Evolutionary conservation across 2,113 vertebrate species (phyloP), one percentile per base, ranked within the genome.

Genomic region (Sphyrna mokarran): DNA sequence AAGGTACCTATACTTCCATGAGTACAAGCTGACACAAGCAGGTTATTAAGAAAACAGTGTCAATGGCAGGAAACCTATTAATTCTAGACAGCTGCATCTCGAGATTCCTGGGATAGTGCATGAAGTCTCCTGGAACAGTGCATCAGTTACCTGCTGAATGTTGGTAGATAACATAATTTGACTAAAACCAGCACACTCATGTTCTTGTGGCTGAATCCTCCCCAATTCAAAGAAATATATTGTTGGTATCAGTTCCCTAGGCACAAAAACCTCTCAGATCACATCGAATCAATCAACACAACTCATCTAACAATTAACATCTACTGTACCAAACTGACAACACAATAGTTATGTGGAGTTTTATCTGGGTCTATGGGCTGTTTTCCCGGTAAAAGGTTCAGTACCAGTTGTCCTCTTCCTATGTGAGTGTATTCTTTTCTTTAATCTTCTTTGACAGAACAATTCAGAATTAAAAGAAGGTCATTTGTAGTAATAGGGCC

Each of bases 101-200:
- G 11, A 33, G 86, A 89, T 89, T 58, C 43, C 86, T 33, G 10
- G 48, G 29, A 89, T 26, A 16, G 48, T 4, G 48, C 29, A 89
- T 58, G 54, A 89, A 89, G 29, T 22, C 10, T 89, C 23, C 48
- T 43, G n/a, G 63, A 94, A 29, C 61, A 94, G n/a, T 69, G 66
- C 91, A 94, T 94, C 91, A 94, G 37, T 94, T 40, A 94, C 7
- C 91, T 68, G 90, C 90, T 93, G 63, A 94, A 69, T 94, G 91
- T 66, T 22, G 61, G 66, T 94, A 37, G 61, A 94, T 94, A 94
- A 68, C 37, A 94, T 23, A 94, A 26, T 58, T 54, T 58, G 10
- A 61, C 86, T 58, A 89, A 89, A 58, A 26, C 91, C 91, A 68
- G 37, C 61, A 94, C 33, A 68, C n/a, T 69, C 18, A 26, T 7